phyloP scores from a whole-genome alignment of 1,140 invertebrate genomes.

The Drosophila teissieri region DNA sequence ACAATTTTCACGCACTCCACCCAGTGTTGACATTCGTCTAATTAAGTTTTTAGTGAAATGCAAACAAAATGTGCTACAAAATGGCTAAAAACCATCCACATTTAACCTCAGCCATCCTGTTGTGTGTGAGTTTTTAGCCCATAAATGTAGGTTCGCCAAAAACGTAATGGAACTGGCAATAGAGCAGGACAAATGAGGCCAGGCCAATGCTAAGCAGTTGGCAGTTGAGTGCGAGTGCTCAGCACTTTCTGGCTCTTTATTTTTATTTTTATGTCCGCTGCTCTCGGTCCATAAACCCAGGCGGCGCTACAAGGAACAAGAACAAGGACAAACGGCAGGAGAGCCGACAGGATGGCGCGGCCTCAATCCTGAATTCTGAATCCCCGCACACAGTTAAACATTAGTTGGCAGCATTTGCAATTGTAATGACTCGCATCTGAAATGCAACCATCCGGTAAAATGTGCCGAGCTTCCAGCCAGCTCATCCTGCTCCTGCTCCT shows the following conservation, averaged over 20 bases:
- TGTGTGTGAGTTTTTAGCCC: no score
- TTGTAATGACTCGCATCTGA: constrained; percentile 67
- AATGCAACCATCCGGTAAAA: constrained; percentile 56
- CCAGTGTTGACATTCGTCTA: constrained; percentile 50
- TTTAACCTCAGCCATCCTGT: constrained; percentile 9
- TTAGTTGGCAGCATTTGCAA: constrained; percentile 80
- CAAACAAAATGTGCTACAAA: constrained; percentile 25
- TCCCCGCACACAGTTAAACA: constrained; percentile 54
- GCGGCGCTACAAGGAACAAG: background rate
- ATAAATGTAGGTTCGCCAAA: constrained; percentile 20
- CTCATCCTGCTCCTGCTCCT: constrained; percentile 13
- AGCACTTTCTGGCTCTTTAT: constrained; percentile 46
- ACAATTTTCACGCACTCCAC: constrained; percentile 19
- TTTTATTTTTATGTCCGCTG: constrained; percentile 35
- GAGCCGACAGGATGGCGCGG: constrained; percentile 56
- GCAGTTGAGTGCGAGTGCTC: constrained; percentile 16
- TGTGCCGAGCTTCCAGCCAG: constrained; percentile 37
- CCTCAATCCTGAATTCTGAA: constrained; percentile 24
- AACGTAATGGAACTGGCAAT: constrained; percentile 27
- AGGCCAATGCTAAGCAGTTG: constrained; percentile 43
- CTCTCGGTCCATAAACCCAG: constrained; percentile 31
- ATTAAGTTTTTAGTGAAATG: constrained; percentile 74
- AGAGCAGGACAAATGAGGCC: constrained; percentile 25
- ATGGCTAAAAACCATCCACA: constrained; percentile 4
- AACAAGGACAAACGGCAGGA: constrained; percentile 31